Base-by-base conservation (phyloP, 2,888 invertebrate species). In the Elmis aenea region DNA sequence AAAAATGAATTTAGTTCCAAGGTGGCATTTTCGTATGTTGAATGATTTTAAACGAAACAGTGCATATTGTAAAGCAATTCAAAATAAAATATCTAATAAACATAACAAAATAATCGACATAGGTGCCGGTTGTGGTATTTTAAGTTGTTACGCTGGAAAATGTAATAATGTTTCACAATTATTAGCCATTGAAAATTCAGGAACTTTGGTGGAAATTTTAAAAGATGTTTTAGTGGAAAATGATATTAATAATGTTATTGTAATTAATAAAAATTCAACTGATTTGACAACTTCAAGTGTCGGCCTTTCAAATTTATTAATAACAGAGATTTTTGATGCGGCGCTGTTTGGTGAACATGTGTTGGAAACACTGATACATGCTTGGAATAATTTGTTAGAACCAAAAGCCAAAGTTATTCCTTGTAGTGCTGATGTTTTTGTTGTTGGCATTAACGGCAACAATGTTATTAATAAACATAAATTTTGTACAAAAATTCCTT, bases 11-110 rank as follows among this genome's bases (percentile, higher is more conserved):
- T 66, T 83, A 38, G 74, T 88, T 24, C 83, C 84, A 42, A 68
- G 86, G 30, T 89, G 89, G 88, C 88, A 89, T 62, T 88, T 81
- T 62, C 70, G 82, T 38, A 89, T 89, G 88, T 64, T 89, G 13
- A 90, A 89, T 67, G 88, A 89, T 59, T 69, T 64, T 38, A 59
- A 64, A 10, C 70, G 89, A 24, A 89, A 90, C 66, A 60, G 70
- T 35, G 73, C 78, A 1, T 90, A 80, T 58, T 68, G 69, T 33
- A 59, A 66, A 32, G 87, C 86, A 1, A 81, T 89, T 42, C 35
- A 38, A 15, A 51, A 72, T 34, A 72, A 69, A 40, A 60, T 83
- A 2, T 59, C 64, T 3, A 52, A 63, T 14, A 72, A 74, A 9
- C 69, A 66, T 45, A 71, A 74, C 29, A 70, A 66, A 42, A 77